Percentiles rank a stretch among this genome's conserved stretches.
phyloP scores from a whole-genome alignment of 2,888 invertebrate species.

The Tiliacea citrago region DNA sequence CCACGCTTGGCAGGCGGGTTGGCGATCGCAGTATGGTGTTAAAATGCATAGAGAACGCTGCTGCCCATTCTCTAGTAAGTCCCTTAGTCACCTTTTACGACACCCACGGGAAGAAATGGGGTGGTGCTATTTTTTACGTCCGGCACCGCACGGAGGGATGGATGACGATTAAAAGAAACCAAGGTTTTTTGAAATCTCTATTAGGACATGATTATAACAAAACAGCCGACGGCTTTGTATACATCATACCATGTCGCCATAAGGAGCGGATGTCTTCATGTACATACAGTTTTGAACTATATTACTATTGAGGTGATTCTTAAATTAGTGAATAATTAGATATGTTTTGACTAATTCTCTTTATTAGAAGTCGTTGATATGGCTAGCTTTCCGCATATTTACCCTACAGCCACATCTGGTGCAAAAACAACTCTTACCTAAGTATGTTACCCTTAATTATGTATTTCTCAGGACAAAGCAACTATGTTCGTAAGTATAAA shows the following conservation, averaged over 20 bases:
- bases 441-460: too few species aligned
- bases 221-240: not conserved
- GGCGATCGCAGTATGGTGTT: too few species aligned
- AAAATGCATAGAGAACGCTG: too few species aligned
- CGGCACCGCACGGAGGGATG: too few species aligned
- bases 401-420: not conserved
- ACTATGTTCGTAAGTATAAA: too few species aligned
- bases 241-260: not conserved
- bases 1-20: too few species aligned
- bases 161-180: not conserved
- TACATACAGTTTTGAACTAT: not conserved
- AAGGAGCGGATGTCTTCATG: not conserved
- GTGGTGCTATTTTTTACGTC: too few species aligned
- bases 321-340: not conserved
- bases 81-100: too few species aligned
- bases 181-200: not conserved
- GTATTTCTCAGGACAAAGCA: too few species aligned
- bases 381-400: not conserved
- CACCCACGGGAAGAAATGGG: too few species aligned
- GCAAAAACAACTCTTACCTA: not conserved
- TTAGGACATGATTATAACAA: not conserved
- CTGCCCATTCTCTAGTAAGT: too few species aligned
- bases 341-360: not conserved
- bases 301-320: not conserved
- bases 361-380: not conserved